Evolutionary conservation across 2,888 invertebrate species (phyloP).

Genomic region (Cheilosia soror): DNA sequence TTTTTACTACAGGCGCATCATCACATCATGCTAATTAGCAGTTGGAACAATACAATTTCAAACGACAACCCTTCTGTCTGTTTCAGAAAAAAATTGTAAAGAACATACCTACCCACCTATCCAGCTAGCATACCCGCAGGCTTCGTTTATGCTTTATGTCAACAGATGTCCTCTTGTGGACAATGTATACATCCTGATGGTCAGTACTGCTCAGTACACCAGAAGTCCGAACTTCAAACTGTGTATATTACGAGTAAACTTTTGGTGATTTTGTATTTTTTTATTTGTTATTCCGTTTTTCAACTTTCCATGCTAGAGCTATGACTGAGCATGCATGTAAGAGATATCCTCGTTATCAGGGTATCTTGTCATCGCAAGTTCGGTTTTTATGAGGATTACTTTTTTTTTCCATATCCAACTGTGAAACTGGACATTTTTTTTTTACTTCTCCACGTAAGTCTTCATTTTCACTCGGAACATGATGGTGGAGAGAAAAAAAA

Average conservation of each 20-base stretch:
- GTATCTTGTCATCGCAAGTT: slow-evolving; percentile 69
- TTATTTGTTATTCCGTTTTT: slow-evolving; percentile 36
- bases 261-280: slow-evolving; percentile 46
- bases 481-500: slow-evolving; percentile 6
- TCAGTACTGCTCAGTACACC: slow-evolving; percentile 32
- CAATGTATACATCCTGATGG: slow-evolving; percentile 63
- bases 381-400: slow-evolving; percentile 21
- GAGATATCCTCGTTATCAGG: slow-evolving; percentile 70
- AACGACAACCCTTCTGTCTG: slow-evolving; percentile 15
- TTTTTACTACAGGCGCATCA: neutral
- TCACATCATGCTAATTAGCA: slow-evolving; percentile 52
- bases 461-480: slow-evolving; percentile 50
- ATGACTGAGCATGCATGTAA: slow-evolving; percentile 67
- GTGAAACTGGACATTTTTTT: slow-evolving; percentile 22
- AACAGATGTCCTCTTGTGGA: slow-evolving; percentile 71
- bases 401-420: slow-evolving; percentile 33
- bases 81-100: slow-evolving; percentile 53
- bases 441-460: slow-evolving; percentile 37
- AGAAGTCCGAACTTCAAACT: slow-evolving; percentile 31
- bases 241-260: slow-evolving; percentile 54
- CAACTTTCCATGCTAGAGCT: slow-evolving; percentile 17
- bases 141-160: slow-evolving; percentile 66
- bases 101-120: slow-evolving; percentile 5
- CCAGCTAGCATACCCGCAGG: slow-evolving; percentile 60
- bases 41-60: slow-evolving; percentile 18